Percentiles rank a stretch among this genome's conserved stretches.
phyloP scores from a whole-genome alignment of 2,113 vertebrate genomes.

The Ahaetulla prasina region DNA sequence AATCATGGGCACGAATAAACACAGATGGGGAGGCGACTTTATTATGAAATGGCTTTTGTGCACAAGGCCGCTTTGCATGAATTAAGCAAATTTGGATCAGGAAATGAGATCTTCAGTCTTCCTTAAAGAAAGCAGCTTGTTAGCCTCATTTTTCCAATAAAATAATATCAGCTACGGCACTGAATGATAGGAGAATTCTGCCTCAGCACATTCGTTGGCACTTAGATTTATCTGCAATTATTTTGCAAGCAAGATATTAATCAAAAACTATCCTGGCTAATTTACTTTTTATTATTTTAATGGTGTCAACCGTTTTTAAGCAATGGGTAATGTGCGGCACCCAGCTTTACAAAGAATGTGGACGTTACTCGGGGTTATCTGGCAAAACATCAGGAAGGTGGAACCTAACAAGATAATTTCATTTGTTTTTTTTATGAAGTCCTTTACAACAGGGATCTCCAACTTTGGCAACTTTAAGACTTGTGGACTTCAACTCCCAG shows the following conservation, averaged over 20 bases:
- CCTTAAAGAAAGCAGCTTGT: not conserved
- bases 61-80: not conserved
- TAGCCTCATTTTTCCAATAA: not conserved
- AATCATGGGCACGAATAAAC: not conserved
- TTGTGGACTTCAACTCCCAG: too few relatives aligned
- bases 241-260: not conserved
- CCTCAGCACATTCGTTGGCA: not conserved
- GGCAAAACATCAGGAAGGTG: not conserved
- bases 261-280: not conserved
- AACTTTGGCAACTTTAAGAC: too few relatives aligned
- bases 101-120: not conserved
- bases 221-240: not conserved
- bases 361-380: not conserved
- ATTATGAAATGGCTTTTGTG: not conserved
- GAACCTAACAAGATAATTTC: not conserved
- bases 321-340: not conserved
- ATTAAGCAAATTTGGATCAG: not conserved
- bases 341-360: not conserved
- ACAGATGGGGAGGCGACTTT: slow-evolving; percentile 1
- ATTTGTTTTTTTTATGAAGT: not conserved
- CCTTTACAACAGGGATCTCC: too few relatives aligned
- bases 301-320: not conserved
- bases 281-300: not conserved
- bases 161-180: not conserved
- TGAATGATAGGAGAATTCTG: not conserved